Percentiles rank a stretch among this genome's conserved stretches.
These are phyloP conservation scores for Gorsachius goisagi DNA, from an alignment of 2,113 vertebrate species.

Conservation along the genomic window DNA sequence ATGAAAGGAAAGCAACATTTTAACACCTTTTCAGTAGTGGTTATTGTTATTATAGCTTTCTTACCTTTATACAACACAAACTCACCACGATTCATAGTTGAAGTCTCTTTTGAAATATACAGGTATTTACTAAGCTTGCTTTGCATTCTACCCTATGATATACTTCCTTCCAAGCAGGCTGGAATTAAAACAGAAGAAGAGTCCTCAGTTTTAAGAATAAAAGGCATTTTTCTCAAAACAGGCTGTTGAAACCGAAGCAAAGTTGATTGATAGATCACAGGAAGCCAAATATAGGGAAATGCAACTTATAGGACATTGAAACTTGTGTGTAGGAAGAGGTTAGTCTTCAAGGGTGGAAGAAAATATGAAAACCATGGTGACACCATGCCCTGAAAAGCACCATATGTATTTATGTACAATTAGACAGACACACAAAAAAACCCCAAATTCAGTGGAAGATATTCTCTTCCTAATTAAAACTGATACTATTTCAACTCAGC, in stretches of 20 bases:
- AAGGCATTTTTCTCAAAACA: background rate
- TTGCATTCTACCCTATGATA: background rate
- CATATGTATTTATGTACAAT: background rate
- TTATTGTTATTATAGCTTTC: background rate
- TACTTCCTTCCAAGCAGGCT: background rate
- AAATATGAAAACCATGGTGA: background rate
- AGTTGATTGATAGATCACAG: background rate
- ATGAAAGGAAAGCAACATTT: background rate
- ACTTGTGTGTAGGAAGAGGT: background rate
- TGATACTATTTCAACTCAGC: background rate
- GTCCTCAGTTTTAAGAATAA: background rate
- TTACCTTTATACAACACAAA: background rate
- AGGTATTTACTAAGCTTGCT: background rate
- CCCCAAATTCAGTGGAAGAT: background rate
- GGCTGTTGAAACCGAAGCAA: background rate
- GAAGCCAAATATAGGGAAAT: background rate
- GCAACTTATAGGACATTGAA: background rate
- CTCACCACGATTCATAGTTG: background rate
- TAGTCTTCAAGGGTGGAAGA: background rate
- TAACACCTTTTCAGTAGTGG: background rate
- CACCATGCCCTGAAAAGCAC: fast-evolving
- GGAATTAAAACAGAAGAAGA: background rate
- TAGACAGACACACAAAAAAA: background rate
- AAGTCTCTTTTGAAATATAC: background rate
- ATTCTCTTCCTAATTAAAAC: background rate